Base-by-base conservation (phyloP, 1,140 invertebrate species). In the Lutraria rhynchaena region DNA sequence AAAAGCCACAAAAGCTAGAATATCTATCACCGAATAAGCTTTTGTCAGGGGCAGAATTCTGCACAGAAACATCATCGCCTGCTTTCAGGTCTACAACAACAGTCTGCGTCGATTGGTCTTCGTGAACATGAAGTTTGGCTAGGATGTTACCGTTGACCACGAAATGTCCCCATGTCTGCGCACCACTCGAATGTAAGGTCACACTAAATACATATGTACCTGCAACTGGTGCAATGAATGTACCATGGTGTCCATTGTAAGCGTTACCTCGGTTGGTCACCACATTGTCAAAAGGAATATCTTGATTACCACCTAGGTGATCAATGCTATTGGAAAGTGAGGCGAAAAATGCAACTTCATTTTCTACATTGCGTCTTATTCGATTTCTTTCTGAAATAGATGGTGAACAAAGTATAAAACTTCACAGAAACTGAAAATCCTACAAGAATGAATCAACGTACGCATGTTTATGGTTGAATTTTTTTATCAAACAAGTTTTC, bases 21-120 rank as follows among this genome's bases (percentile, higher is more conserved):
- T 58, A 35, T n/a, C 55, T 41, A 27, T 69, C 57, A 11, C 57
- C 41, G 3, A 13, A 4, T 19, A 60, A 24, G 19, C 22, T n/a
- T 53, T 58, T 13, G 22, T 51, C 37, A 19, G 55, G 22, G 13
- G 7, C 35, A 22, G 58, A 37, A 33, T 76, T 60, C 37, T 76
- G 27, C n/a, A 76, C 44, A 11, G 46, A 63, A 35, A 82, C 60
- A n/a, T 33, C 60, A 29, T 55, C 41, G 11, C 70, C 58, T 37
- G 22, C 37, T n/a, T 44, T 24, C 17, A 74, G 22, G 31, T 53
- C 17, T 15, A 53, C 31, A 27, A 83, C 9, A 33, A 27, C 31
- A n/a, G 35, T 63, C n/a, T 63, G 60, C 1, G 60, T 41, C 1
- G 60, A 9, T 22, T 41, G 60, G n/a, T 11, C 31, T 3, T 37